Conservation (phyloP, 2,888 invertebrate genomes). For the Gymnocheta viridis region DNA sequence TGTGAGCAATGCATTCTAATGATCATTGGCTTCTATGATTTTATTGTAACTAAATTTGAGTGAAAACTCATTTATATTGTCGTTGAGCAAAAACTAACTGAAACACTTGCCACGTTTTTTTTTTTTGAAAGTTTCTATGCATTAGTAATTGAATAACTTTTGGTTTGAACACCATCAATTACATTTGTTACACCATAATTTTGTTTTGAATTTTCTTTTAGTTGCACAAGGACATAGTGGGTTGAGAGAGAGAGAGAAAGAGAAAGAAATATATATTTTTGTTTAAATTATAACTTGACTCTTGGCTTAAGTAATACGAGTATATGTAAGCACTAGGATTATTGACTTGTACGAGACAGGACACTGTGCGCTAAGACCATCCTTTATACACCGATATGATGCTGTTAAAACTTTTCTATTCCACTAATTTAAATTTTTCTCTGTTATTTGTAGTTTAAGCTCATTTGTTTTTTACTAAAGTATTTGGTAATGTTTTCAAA, state of each 20-base stretch:
- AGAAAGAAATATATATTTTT: neutral
- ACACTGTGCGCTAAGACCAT: neutral
- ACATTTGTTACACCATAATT: slow-evolving; percentile 47
- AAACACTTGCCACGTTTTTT: slow-evolving; percentile 27
- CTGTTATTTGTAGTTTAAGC: neutral
- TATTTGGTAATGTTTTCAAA: slow-evolving; percentile 51
- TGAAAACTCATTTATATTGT: slow-evolving; percentile 3
- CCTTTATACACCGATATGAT: neutral
- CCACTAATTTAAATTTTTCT: neutral
- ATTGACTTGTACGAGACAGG: neutral
- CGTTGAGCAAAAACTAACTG: slow-evolving; percentile 1
- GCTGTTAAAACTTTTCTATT: neutral
- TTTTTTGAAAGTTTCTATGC: slow-evolving; percentile 17
- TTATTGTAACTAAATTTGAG: neutral
- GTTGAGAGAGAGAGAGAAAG: neutral
- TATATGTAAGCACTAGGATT: neutral
- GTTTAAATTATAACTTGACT: neutral
- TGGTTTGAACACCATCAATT: slow-evolving; percentile 58
- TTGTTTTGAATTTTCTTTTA: slow-evolving; percentile 1
- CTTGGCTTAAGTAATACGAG: neutral
- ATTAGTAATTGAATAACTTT: slow-evolving; percentile 63
- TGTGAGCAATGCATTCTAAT: neutral
- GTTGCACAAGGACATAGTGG: slow-evolving; percentile 19
- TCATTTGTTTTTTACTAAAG: neutral
- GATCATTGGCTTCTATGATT: slow-evolving; percentile 25